Evolutionary conservation across 2,888 invertebrate genomes (phyloP), one percentile per base, ranked within the genome.

Genomic region (Flexamia atlantica): DNA sequence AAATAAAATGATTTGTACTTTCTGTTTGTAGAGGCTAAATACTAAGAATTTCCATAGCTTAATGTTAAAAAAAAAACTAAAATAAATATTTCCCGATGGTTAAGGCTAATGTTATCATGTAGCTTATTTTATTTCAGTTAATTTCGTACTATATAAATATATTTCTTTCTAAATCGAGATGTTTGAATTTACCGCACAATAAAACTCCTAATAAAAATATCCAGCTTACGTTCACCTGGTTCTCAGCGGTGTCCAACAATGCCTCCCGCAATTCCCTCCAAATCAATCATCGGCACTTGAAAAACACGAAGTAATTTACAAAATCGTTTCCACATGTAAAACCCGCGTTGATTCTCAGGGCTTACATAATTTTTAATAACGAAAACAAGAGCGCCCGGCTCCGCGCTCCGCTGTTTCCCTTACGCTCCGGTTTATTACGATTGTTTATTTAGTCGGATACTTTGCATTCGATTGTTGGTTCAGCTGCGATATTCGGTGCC

Each of bases 321-420:
- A 57, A 57, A 7, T 20, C 20, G 23, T 57, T 46, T 12, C 10
- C 53, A 53, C 53, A 53, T 30, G 28, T 64, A 30, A 30, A 57
- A 28, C 64, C 64, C 64, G 30, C 2, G 20, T 79, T 76, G 76
- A 76, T 79, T 79, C 50, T 50, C 53, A 79, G 79, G 79, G 79
- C 79, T 79, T 79, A 79, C 79, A 79, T 79, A 79, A 79, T 79
- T 79, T 79, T 79, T 50, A 79, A 79, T 79, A 79, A 76, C 32
- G 79, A 79, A 79, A 79, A 79, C 79, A 79, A 57, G 79, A 30
- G 30, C 53, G 53, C 57, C 57, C 20, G 46, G 72, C 25, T n/a
- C n/a, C n/a, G n/a, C 5, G 50, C 14, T 30, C 57, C 32, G 53
- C 53, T 79, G 79, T 79, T 79, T 79, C 50, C 79, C 79, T 79